Evolutionary conservation across 1,140 invertebrate species (phyloP).

Genomic region (Drosophila pseudoananassae): DNA sequence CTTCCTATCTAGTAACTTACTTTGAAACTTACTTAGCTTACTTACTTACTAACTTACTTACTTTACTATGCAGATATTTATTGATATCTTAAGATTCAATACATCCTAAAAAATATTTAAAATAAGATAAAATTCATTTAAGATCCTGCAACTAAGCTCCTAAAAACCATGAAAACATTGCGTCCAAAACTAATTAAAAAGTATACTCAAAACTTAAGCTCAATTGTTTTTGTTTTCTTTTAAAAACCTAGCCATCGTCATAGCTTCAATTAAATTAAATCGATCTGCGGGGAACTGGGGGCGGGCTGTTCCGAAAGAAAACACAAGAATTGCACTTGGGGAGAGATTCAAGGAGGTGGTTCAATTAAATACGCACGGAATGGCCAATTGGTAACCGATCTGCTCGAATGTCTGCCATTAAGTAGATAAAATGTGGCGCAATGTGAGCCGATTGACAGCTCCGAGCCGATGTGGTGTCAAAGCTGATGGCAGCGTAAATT

Average conservation of each 20-base stretch:
- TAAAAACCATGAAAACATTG: too few species aligned
- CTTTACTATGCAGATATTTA: too few species aligned
- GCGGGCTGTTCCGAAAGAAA: neutral
- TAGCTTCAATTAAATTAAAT: constrained; percentile 1
- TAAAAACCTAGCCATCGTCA: neutral
- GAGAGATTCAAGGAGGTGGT: constrained; percentile 5
- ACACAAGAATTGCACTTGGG: neutral
- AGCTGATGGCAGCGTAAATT: constrained; percentile 11
- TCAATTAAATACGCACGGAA: neutral
- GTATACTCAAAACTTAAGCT: neutral
- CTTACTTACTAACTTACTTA: too few species aligned
- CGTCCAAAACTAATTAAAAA: neutral
- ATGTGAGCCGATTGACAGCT: constrained; percentile 2
- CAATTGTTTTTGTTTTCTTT: neutral
- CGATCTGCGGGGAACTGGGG: neutral
- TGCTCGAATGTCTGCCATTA: constrained; percentile 1
- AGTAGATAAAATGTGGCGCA: constrained; percentile 7
- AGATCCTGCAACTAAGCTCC: too few species aligned
- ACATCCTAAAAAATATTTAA: too few species aligned
- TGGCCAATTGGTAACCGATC: neutral
- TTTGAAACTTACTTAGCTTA: too few species aligned
- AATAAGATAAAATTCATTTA: too few species aligned
- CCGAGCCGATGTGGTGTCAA: constrained; percentile 3
- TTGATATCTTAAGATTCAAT: too few species aligned
- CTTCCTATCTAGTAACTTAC: too few species aligned